These are phyloP conservation scores for Pantala flavescens DNA, from an alignment of 1,140 invertebrate genomes.

Conservation along the genomic window DNA sequence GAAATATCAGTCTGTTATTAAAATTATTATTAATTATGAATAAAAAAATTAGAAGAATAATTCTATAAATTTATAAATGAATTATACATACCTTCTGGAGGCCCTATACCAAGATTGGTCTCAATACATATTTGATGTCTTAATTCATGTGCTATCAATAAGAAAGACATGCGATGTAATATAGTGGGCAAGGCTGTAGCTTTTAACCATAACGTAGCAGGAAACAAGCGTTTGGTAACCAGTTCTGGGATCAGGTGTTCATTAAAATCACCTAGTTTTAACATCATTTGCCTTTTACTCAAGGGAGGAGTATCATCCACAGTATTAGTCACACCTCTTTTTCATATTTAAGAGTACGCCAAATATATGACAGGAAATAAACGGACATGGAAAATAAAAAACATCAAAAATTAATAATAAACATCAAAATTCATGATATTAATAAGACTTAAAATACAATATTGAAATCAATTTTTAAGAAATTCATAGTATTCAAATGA, in stretches of 20 bases:
- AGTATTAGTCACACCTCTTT: not conserved
- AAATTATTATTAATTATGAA: no score
- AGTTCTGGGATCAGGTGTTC: conserved; percentile 10
- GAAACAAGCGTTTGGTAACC: conserved; percentile 42
- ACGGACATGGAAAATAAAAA: no score
- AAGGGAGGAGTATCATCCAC: not conserved
- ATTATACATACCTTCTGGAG: not conserved
- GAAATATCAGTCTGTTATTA: no score
- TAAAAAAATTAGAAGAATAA: no score
- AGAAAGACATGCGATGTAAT: conserved; percentile 49
- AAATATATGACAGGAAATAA: no score
- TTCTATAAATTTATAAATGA: not conserved
- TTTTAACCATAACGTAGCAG: conserved; percentile 82
- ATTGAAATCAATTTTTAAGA: no score
- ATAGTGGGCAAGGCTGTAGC: conserved; percentile 78
- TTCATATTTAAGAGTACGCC: not conserved
- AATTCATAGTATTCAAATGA: no score
- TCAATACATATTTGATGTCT: not conserved
- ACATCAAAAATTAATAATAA: no score
- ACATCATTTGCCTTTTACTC: conserved; percentile 7
- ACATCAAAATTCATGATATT: no score
- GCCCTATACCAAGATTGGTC: not conserved
- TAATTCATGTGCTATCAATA: conserved; percentile 73
- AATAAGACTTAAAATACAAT: no score
- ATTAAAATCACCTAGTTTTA: not conserved